These are phyloP conservation scores for Odiellus spinosus DNA, from an alignment of 2,888 invertebrate genomes.

Conservation along the genomic window DNA sequence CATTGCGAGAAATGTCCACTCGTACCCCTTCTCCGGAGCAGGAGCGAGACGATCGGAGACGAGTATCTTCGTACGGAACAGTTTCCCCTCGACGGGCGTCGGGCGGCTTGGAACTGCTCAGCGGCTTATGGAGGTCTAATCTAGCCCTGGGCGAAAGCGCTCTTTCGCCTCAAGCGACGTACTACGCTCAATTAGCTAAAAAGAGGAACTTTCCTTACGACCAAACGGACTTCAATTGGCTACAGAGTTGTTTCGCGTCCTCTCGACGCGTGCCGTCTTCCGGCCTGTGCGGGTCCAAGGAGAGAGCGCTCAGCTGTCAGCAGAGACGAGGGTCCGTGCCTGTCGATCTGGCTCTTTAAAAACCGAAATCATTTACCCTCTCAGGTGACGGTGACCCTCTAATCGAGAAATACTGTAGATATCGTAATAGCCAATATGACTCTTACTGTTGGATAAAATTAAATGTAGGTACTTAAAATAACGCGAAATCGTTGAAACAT, in stretches of 20 bases:
- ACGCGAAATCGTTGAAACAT: too few relatives aligned
- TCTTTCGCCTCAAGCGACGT: neutral
- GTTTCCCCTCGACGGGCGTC: slow-evolving; percentile 10
- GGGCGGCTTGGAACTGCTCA: slow-evolving; percentile 14
- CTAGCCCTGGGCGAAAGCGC: neutral
- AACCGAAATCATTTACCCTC: too few relatives aligned
- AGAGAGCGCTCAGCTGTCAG: slow-evolving; percentile 4
- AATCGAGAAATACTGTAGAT: too few relatives aligned
- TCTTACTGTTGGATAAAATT: too few relatives aligned
- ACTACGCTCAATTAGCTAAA: neutral
- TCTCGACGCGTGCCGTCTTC: slow-evolving; percentile 1
- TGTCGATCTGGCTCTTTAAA: slow-evolving; percentile 1
- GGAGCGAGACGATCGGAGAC: neutral
- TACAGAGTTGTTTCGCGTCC: neutral
- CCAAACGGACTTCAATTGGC: neutral
- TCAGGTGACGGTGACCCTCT: too few relatives aligned
- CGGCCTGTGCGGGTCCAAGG: slow-evolving; percentile 7
- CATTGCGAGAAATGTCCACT: neutral
- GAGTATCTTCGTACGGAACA: neutral
- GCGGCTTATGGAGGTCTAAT: slow-evolving; percentile 11
- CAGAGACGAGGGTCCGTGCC: slow-evolving; percentile 16
- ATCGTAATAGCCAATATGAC: too few relatives aligned
- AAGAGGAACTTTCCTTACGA: neutral
- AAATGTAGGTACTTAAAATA: too few relatives aligned
- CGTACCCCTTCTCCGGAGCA: neutral